These are phyloP conservation scores for Melanogrammus aeglefinus DNA, from an alignment of 2,797 vertebrate genomes.

Conservation along the genomic window DNA sequence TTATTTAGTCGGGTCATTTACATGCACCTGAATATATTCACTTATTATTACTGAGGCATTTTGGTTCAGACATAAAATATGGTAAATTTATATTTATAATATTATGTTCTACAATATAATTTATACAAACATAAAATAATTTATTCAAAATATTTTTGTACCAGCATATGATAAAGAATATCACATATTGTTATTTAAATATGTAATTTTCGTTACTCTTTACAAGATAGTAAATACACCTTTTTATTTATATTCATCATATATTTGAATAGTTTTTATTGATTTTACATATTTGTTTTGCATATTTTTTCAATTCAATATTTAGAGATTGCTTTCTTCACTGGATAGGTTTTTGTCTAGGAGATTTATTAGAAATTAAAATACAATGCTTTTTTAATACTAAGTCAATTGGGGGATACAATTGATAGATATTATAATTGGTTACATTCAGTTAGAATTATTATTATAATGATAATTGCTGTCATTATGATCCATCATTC, in stretches of 20 bases:
- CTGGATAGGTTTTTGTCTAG: background rate
- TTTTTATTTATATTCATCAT: conserved; percentile 14
- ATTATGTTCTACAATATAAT: background rate
- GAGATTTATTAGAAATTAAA: background rate
- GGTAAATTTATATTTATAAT: background rate
- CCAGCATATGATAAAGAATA: background rate
- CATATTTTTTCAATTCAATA: background rate
- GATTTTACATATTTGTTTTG: conserved; percentile 4
- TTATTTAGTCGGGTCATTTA: background rate
- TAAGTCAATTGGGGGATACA: background rate
- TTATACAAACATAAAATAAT: background rate
- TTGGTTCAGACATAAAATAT: background rate
- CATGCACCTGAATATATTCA: background rate
- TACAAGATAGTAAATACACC: background rate
- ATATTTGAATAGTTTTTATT: background rate
- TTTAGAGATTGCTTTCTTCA: background rate
- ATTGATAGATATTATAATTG: background rate
- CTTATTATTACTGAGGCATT: background rate
- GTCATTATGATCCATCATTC: background rate
- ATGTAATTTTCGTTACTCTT: background rate
- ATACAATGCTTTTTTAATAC: background rate
- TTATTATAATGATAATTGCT: background rate
- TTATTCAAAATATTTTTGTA: background rate
- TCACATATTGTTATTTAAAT: conserved; percentile 6
- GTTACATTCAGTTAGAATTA: background rate